Evolutionary conservation across 2,888 invertebrate species (phyloP).

Genomic region (Neoascia interrupta): DNA sequence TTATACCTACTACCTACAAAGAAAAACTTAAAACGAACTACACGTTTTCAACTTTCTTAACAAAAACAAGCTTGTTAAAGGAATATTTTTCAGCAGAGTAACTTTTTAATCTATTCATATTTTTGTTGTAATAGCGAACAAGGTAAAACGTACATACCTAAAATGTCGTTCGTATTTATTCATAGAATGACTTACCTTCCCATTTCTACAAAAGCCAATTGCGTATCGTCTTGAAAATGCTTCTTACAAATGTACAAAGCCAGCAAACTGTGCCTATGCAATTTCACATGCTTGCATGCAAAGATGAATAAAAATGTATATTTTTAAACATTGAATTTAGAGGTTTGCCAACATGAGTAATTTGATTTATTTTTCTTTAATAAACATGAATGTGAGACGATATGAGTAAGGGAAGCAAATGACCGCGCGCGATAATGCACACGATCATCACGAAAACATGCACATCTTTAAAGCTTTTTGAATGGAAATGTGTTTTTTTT

Average conservation of each 20-base stretch:
- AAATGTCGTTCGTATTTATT: too few relatives aligned
- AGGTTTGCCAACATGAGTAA: slow-evolving; percentile 35
- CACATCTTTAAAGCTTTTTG: background rate
- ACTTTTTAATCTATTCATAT: too few relatives aligned
- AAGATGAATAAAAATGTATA: slow-evolving; percentile 11
- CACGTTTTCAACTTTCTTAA: too few relatives aligned
- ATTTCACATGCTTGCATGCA: background rate
- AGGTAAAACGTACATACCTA: too few relatives aligned
- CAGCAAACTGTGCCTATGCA: background rate
- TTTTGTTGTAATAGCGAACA: too few relatives aligned
- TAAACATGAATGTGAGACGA: slow-evolving; percentile 29
- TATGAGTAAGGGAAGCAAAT: slow-evolving; percentile 23
- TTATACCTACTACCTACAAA: too few relatives aligned
- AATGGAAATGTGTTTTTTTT: slow-evolving; percentile 8
- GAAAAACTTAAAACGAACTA: too few relatives aligned
- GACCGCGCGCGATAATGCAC: slow-evolving; percentile 30
- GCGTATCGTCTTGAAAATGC: slow-evolving; percentile 12
- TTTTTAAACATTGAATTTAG: slow-evolving; percentile 44
- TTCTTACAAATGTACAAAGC: background rate
- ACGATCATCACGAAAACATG: slow-evolving; percentile 27
- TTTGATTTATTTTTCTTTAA: slow-evolving; percentile 12
- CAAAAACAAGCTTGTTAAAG: too few relatives aligned
- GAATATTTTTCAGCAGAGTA: too few relatives aligned
- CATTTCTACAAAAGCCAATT: too few relatives aligned
- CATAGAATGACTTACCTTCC: too few relatives aligned